A percentile compares a stretch with the other conserved stretches of the same genome.
phyloP scores from a whole-genome alignment of 2,797 vertebrate genomes.

The Sebastolobus alascanus region DNA sequence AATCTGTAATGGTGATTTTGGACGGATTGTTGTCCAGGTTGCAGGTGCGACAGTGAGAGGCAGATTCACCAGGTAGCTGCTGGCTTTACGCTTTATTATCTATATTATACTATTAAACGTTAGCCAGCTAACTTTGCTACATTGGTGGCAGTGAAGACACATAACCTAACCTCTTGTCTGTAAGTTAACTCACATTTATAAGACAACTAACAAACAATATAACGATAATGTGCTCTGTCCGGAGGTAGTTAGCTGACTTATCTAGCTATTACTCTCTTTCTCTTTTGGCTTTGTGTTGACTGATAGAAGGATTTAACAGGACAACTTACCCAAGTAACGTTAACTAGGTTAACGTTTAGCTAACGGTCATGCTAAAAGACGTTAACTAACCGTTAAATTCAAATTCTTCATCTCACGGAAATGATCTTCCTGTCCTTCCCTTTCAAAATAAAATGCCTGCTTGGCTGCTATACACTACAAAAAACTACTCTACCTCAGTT shows the following conservation, averaged over 20 bases:
- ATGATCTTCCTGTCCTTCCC: neutral
- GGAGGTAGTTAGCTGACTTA: neutral
- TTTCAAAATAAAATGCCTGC: neutral
- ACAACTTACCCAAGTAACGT: neutral
- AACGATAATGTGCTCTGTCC: neutral
- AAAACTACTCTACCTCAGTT: too few species aligned
- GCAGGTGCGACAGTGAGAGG: neutral
- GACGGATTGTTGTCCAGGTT: neutral
- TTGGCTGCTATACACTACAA: neutral
- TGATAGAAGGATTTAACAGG: neutral
- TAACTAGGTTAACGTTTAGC: neutral
- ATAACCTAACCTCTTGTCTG: neutral
- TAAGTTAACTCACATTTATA: neutral
- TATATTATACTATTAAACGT: neutral
- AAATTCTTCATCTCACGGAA: neutral
- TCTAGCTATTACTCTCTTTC: neutral
- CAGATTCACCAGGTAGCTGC: neutral
- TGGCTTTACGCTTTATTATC: neutral
- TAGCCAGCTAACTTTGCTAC: slow-evolving; percentile 27
- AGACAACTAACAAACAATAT: neutral
- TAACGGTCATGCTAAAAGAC: neutral
- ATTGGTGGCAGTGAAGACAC: neutral
- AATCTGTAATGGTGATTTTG: neutral
- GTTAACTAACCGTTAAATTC: neutral
- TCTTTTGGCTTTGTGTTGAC: neutral